Evolutionary conservation across 1,140 invertebrate genomes (phyloP).

Genomic region (Pogonomyrmex barbatus): DNA sequence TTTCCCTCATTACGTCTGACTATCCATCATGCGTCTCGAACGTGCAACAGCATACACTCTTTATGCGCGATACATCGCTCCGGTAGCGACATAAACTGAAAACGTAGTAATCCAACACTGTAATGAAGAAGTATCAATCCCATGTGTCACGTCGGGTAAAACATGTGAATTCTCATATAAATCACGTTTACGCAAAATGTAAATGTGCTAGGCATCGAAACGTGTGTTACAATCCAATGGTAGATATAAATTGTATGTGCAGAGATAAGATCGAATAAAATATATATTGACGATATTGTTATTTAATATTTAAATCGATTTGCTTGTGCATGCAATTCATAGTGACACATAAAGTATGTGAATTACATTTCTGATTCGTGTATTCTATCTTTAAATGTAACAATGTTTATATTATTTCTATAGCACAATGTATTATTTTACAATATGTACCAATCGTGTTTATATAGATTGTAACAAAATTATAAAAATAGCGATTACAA

Average conservation of each 20-base stretch:
- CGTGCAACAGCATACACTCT: constrained; percentile 44
- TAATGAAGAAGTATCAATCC: constrained; percentile 62
- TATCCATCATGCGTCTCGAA: constrained; percentile 55
- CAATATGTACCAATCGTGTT: not conserved
- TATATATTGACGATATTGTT: constrained; percentile 8
- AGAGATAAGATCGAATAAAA: constrained; percentile 6
- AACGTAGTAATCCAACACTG: constrained; percentile 43
- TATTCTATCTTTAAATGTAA: not conserved
- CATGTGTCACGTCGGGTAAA: constrained; percentile 25
- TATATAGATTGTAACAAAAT: not conserved
- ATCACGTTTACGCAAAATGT: constrained; percentile 48
- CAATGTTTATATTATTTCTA: not conserved
- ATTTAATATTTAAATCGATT: not conserved
- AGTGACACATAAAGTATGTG: not conserved
- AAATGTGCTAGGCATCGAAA: constrained; percentile 39
- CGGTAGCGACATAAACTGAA: constrained; percentile 44
- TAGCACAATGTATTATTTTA: not conserved
- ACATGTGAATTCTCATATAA: constrained; percentile 37
- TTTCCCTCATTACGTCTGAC: constrained; percentile 69
- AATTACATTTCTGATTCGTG: not conserved
- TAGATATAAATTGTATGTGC: constrained; percentile 24
- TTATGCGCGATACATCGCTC: constrained; percentile 46
- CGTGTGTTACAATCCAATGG: constrained; percentile 11
- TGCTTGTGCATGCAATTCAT: not conserved
- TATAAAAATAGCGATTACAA: not conserved